A percentile compares a stretch with the other conserved stretches of the same genome.
Evolutionary conservation across 1,140 invertebrate species (phyloP).

Genomic region (Homarus americanus): DNA sequence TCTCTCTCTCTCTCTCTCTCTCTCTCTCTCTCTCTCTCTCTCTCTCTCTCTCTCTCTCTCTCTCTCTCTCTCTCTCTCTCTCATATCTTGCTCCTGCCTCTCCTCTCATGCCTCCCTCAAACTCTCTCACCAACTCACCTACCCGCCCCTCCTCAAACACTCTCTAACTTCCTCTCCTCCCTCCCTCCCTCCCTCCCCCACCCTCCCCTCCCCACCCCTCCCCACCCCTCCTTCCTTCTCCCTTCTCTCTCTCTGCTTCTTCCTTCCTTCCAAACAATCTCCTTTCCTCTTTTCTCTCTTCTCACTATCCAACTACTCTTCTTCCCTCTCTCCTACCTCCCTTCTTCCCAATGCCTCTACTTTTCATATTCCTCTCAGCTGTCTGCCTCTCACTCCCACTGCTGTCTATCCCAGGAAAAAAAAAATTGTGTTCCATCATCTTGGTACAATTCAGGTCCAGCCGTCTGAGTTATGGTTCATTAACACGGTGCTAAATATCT

Average conservation of each 20-base stretch:
- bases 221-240: background rate
- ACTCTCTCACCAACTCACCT: background rate
- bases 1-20: background rate
- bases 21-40: slow-evolving; percentile 11
- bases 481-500: too few relatives aligned
- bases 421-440: too few relatives aligned
- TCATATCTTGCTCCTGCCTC: slow-evolving; percentile 16
- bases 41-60: slow-evolving; percentile 25
- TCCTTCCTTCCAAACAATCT: too few relatives aligned
- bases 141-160: too few relatives aligned
- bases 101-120: slow-evolving; percentile 1
- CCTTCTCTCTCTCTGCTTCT: background rate
- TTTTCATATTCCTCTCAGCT: too few relatives aligned
- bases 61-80: slow-evolving; percentile 27
- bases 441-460: too few relatives aligned
- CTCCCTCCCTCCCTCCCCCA: background rate
- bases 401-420: too few relatives aligned
- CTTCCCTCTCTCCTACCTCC: too few relatives aligned
- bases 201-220: background rate
- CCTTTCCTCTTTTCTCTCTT: background rate
- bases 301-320: background rate
- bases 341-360: too few relatives aligned
- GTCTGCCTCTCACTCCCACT: too few relatives aligned
- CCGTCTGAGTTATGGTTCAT: too few relatives aligned
- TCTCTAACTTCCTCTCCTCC: background rate